phyloP scores from a whole-genome alignment of 2,113 vertebrate genomes.

The Elachura formosa region DNA sequence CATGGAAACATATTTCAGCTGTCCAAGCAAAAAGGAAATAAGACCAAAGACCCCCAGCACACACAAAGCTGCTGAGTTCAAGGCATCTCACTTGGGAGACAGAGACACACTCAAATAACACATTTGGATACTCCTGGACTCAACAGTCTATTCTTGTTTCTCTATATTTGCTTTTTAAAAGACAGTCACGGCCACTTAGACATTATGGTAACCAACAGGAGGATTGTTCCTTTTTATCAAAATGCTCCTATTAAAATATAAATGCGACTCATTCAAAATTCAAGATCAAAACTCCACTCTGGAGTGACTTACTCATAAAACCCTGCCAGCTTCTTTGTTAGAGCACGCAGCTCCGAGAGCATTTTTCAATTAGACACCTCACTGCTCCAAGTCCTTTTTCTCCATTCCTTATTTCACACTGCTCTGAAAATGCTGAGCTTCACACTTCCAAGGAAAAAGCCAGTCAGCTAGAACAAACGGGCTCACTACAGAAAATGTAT shows the following conservation, averaged over 20 bases:
- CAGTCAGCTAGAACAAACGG: constrained; percentile 60
- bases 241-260: neutral
- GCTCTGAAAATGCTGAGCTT: constrained; percentile 63
- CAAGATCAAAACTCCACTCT: constrained; percentile 30
- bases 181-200: constrained; percentile 9
- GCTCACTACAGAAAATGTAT: constrained; percentile 6
- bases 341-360: constrained; percentile 11
- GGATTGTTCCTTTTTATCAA: neutral
- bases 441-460: constrained; percentile 55
- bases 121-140: neutral
- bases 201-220: neutral
- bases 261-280: constrained; percentile 13
- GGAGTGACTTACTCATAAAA: constrained; percentile 26
- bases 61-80: neutral
- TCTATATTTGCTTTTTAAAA: neutral
- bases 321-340: constrained; percentile 36
- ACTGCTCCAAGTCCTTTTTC: constrained; percentile 49
- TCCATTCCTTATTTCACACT: constrained; percentile 55
- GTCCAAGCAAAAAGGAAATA: neutral
- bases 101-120: neutral
- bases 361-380: constrained; percentile 66
- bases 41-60: neutral
- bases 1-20: neutral
- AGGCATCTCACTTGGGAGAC: neutral
- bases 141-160: neutral